Evolutionary conservation across 2,888 invertebrate genomes (phyloP).

Genomic region (Apeira syringaria): DNA sequence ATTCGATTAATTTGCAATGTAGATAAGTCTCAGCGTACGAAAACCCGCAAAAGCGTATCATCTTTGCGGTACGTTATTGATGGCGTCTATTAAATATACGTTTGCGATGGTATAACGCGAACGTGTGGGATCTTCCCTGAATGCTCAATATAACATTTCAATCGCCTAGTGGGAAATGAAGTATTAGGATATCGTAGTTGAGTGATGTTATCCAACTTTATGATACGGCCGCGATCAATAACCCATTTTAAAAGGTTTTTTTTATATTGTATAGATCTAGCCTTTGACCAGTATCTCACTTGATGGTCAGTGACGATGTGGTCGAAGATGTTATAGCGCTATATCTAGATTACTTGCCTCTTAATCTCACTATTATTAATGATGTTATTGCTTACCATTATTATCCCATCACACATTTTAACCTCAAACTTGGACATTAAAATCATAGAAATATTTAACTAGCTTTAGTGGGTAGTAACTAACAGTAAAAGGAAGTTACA

Average conservation of each 20-base stretch:
- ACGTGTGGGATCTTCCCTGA: slow-evolving; percentile 58
- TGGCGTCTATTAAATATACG: slow-evolving; percentile 81
- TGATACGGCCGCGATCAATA: slow-evolving; percentile 36
- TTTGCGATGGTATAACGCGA: slow-evolving; percentile 50
- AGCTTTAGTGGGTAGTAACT: slow-evolving; percentile 11
- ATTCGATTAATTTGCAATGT: slow-evolving; percentile 80
- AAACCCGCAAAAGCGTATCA: slow-evolving; percentile 71
- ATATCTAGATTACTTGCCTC: no score
- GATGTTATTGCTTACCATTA: no score
- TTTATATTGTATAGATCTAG: no score
- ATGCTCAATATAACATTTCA: slow-evolving; percentile 76
- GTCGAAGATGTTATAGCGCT: no score
- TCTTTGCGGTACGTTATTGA: slow-evolving; percentile 78
- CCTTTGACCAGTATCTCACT: no score
- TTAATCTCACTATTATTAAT: no score
- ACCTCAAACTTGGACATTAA: neutral
- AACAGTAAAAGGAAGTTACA: slow-evolving; percentile 19
- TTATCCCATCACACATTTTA: no score
- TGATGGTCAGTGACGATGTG: no score
- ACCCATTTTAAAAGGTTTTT: no score
- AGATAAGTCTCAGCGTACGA: slow-evolving; percentile 71
- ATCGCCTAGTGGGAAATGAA: slow-evolving; percentile 73
- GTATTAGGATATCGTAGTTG: slow-evolving; percentile 61
- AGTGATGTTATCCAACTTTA: slow-evolving; percentile 56
- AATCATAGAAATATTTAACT: slow-evolving; percentile 11